Evolutionary conservation across 92 coral and sea anemone genomes (phyloP).

Genomic region (Plumapathes pennacea): DNA sequence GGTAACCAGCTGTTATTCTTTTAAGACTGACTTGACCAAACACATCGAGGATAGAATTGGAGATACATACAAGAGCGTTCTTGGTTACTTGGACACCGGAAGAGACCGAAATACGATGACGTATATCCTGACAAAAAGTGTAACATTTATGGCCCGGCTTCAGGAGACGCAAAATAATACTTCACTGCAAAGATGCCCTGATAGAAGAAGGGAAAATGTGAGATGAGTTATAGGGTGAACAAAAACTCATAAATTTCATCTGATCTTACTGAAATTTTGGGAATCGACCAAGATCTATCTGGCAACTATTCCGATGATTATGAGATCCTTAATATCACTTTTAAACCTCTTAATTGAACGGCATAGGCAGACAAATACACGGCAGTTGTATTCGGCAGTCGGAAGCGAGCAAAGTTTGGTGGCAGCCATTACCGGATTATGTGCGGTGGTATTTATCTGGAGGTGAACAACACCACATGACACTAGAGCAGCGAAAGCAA

Average conservation of each 20-base stretch:
- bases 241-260: constrained; percentile 4
- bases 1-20: neutral
- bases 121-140: constrained; percentile 23
- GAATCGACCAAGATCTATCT: constrained; percentile 9
- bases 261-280: constrained; percentile 23
- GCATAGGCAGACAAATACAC: constrained; percentile 49
- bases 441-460: constrained; percentile 32
- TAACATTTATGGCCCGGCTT: constrained; percentile 30
- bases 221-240: constrained; percentile 16
- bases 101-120: constrained; percentile 37
- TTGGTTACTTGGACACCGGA: constrained; percentile 30
- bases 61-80: neutral
- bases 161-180: constrained; percentile 23
- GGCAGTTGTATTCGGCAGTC: constrained; percentile 18
- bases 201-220: constrained; percentile 27
- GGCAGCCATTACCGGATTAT: constrained; percentile 39
- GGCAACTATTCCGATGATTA: constrained; percentile 27
- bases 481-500: constrained; percentile 12
- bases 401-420: too few relatives aligned
- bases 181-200: constrained; percentile 17
- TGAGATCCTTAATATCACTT: constrained; percentile 13
- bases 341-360: constrained; percentile 2
- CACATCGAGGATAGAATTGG: constrained; percentile 26
- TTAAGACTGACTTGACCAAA: constrained; percentile 19
- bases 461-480: constrained; percentile 27